Percentiles rank a stretch among this genome's conserved stretches.
These are phyloP conservation scores for Syngnathus scovelli DNA, from an alignment of 2,113 vertebrate species.

Conservation along the genomic window DNA sequence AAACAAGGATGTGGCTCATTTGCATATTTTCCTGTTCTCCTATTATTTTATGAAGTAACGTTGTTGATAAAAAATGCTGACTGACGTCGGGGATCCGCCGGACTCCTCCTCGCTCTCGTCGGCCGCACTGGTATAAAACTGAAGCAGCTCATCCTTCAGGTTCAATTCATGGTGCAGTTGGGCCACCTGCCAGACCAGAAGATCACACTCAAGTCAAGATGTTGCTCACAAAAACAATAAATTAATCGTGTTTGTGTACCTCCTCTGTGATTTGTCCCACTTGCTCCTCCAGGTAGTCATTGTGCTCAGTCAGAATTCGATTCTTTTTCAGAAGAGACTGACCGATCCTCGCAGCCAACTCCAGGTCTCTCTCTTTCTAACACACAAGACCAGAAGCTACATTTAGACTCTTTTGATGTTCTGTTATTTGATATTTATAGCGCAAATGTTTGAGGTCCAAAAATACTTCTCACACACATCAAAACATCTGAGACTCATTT, in stretches of 20 bases:
- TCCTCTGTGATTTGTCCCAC: constrained; percentile 91
- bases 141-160: constrained; percentile 96
- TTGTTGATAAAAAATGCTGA: constrained; percentile 71
- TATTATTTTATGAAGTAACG: background rate
- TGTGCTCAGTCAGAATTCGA: constrained; percentile 84
- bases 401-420: background rate
- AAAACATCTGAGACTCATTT: background rate
- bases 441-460: background rate
- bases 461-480: background rate
- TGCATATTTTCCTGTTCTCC: too few species aligned
- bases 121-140: constrained; percentile 88
- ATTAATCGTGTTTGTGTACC: constrained; percentile 59
- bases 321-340: constrained; percentile 96
- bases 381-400: background rate
- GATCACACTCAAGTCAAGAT: background rate
- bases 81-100: constrained; percentile 84
- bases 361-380: constrained; percentile 96
- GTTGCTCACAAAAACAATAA: too few species aligned
- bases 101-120: constrained; percentile 91
- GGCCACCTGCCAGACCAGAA: constrained; percentile 74
- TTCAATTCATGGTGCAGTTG: constrained; percentile 93
- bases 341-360: constrained; percentile 92
- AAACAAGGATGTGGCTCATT: too few species aligned
- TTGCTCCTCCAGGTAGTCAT: constrained; percentile 90
- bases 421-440: background rate